Evolutionary conservation across 2,113 vertebrate species (phyloP).

Genomic region (Zapornia atra): DNA sequence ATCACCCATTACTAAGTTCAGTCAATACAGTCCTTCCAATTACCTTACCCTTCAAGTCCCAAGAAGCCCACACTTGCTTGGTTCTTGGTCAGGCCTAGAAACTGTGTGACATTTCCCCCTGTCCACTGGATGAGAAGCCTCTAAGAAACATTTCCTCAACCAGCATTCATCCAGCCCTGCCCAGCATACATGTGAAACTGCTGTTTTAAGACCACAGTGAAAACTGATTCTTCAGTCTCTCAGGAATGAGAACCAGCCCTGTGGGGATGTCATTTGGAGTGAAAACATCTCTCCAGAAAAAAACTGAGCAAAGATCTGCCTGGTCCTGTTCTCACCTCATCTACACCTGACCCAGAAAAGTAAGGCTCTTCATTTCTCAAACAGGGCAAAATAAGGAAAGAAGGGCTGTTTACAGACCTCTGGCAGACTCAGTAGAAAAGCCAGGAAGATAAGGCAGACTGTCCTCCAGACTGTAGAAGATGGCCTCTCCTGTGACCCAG

Average conservation of each 20-base stretch:
- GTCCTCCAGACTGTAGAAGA: background rate
- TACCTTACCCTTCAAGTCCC: background rate
- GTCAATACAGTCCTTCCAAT: accelerated
- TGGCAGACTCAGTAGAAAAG: background rate
- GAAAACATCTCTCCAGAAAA: background rate
- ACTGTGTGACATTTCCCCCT: background rate
- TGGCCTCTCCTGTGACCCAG: background rate
- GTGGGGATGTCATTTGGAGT: background rate
- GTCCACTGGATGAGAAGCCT: background rate
- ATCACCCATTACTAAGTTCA: background rate
- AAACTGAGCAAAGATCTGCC: background rate
- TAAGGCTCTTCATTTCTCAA: background rate
- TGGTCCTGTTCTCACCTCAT: background rate
- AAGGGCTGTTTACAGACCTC: background rate
- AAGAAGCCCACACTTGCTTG: background rate
- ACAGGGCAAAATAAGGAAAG: background rate
- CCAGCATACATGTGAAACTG: background rate
- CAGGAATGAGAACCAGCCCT: background rate
- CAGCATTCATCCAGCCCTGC: background rate
- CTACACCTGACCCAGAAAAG: background rate
- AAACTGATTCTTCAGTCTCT: background rate
- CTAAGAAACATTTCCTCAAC: background rate
- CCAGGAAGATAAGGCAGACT: background rate
- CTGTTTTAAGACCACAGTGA: background rate
- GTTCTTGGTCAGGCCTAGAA: background rate